Percentiles rank a stretch among this genome's conserved stretches.
phyloP scores from a whole-genome alignment of 2,113 vertebrate species.

The Hippolais icterina region DNA sequence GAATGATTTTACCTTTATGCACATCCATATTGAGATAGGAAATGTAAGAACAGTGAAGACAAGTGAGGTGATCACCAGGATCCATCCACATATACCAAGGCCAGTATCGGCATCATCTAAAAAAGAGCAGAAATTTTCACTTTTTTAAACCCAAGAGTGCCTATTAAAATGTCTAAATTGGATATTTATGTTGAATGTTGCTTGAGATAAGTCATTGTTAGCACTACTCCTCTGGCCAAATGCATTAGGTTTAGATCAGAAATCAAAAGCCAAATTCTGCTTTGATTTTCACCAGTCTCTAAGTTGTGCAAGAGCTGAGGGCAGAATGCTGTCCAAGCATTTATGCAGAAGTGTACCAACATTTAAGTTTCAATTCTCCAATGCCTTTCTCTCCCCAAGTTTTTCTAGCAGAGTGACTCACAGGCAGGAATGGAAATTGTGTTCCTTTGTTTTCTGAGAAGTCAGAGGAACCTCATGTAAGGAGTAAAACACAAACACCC shows the following conservation, averaged over 20 bases:
- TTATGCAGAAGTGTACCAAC: not conserved
- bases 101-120: not conserved
- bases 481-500: not conserved
- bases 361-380: not conserved
- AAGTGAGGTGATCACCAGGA: constrained; percentile 80
- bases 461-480: not conserved
- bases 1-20: constrained; percentile 85
- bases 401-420: not conserved
- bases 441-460: not conserved
- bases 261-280: not conserved
- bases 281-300: not conserved
- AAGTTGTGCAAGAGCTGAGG: not conserved
- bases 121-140: not conserved
- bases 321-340: not conserved
- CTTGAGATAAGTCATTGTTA: not conserved
- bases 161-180: not conserved
- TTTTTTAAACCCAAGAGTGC: not conserved
- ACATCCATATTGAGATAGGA: constrained; percentile 91
- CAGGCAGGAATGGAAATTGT: not conserved
- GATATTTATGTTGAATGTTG: not conserved
- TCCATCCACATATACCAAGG: constrained; percentile 85
- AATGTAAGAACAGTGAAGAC: constrained; percentile 80
- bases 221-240: not conserved
- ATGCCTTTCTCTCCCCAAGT: not conserved
- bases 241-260: not conserved